phyloP scores from a whole-genome alignment of 2,113 vertebrate species.

The Polypterus bichir region DNA sequence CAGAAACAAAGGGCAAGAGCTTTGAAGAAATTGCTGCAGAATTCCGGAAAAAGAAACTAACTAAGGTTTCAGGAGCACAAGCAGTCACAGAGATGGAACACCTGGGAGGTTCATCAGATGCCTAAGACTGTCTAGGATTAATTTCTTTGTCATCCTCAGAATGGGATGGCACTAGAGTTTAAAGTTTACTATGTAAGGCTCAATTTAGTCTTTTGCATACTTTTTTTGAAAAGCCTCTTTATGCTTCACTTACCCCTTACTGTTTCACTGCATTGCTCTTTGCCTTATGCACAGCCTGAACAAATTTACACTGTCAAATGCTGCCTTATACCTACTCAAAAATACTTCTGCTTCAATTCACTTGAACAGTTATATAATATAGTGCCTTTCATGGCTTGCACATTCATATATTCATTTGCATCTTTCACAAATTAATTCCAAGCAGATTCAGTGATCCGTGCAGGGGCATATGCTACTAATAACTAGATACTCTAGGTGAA shows the following conservation, averaged over 20 bases:
- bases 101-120: conserved; percentile 47
- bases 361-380: too few species aligned
- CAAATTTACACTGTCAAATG: too few species aligned
- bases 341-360: too few species aligned
- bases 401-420: too few species aligned
- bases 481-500: too few species aligned
- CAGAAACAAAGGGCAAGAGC: conserved; percentile 85
- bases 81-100: conserved; percentile 60
- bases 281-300: too few species aligned
- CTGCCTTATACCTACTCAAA: too few species aligned
- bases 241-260: neutral
- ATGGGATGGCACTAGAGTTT: neutral
- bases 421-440: too few species aligned
- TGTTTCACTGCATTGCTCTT: too few species aligned
- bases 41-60: conserved; percentile 57
- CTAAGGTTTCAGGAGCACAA: neutral
- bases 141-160: neutral
- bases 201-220: neutral
- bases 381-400: too few species aligned
- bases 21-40: conserved; percentile 77
- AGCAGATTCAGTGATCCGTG: too few species aligned
- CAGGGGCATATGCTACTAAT: too few species aligned
- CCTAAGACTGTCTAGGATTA: conserved; percentile 29
- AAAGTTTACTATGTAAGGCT: neutral
- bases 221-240: neutral